Conservation (phyloP, 2,797 vertebrate genomes). For the Spatula versicolor region DNA sequence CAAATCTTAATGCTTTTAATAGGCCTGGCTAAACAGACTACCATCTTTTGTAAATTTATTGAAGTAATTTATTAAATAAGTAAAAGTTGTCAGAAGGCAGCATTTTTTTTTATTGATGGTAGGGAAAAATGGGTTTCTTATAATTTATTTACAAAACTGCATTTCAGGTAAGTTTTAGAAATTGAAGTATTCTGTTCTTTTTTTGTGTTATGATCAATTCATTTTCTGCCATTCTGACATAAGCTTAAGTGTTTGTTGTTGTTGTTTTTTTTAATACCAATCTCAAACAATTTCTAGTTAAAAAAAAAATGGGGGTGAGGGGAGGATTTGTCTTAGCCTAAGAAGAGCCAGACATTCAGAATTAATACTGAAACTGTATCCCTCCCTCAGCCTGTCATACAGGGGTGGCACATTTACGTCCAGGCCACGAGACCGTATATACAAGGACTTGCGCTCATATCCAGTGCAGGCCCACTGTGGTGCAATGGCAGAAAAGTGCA, state of each 20-base stretch:
- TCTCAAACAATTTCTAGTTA: not conserved
- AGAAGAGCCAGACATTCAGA: conserved; percentile 32
- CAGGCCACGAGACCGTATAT: not conserved
- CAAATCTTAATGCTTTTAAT: conserved; percentile 84
- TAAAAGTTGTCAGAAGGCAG: conserved; percentile 68
- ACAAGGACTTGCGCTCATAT: not conserved
- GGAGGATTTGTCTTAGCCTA: not conserved
- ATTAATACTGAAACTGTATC: conserved; percentile 20
- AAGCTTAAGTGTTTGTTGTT: too few species aligned
- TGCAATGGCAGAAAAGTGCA: not conserved
- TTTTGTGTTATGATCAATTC: not conserved
- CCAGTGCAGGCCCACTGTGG: not conserved
- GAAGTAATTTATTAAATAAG: conserved; percentile 76
- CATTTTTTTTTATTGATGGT: conserved; percentile 20
- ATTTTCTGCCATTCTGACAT: not conserved
- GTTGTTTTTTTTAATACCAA: not conserved
- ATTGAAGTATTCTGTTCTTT: conserved; percentile 11
- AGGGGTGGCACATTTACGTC: not conserved
- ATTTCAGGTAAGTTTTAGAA: conserved; percentile 29
- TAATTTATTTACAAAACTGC: conserved; percentile 20
- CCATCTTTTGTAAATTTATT: conserved; percentile 79
- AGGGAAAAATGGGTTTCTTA: conserved; percentile 16
- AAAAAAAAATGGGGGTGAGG: not conserved
- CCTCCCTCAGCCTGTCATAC: not conserved
- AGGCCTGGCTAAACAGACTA: conserved; percentile 78